Conservation (phyloP, 1,140 invertebrate species). For the Pogonomyrmex barbatus region DNA sequence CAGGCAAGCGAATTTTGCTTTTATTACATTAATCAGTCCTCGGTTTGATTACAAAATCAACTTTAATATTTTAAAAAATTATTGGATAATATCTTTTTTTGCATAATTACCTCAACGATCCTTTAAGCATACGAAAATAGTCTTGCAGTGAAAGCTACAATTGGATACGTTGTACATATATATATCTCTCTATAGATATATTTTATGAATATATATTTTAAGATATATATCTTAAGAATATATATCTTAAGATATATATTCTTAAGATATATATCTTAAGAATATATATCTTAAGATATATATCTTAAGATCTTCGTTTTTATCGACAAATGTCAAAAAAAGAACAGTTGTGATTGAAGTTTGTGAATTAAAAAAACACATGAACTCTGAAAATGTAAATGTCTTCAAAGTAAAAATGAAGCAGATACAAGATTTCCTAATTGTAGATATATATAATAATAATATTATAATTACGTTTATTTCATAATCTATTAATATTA, state of each 20-base stretch:
- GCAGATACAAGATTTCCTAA: not conserved
- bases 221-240: not conserved
- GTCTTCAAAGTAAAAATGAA: not conserved
- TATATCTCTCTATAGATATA: not conserved
- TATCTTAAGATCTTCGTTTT: not conserved
- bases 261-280: not conserved
- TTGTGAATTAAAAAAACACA: not conserved
- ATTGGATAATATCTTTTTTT: conserved; percentile 4
- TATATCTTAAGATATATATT: not conserved
- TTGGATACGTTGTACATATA: not conserved
- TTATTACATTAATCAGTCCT: not conserved
- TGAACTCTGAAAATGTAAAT: not conserved
- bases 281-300: not conserved
- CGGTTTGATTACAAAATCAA: not conserved
- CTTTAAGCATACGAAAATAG: not conserved
- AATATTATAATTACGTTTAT: not conserved
- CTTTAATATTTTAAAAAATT: not conserved
- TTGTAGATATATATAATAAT: not conserved
- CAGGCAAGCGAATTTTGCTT: not conserved
- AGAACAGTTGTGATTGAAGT: not conserved
- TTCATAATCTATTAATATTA: not conserved
- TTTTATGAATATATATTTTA: not conserved
- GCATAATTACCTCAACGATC: not conserved
- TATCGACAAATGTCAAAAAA: not conserved
- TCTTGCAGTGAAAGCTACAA: not conserved